Evolutionary conservation across 2,797 vertebrate species (phyloP).

Genomic region (Platalea minor): DNA sequence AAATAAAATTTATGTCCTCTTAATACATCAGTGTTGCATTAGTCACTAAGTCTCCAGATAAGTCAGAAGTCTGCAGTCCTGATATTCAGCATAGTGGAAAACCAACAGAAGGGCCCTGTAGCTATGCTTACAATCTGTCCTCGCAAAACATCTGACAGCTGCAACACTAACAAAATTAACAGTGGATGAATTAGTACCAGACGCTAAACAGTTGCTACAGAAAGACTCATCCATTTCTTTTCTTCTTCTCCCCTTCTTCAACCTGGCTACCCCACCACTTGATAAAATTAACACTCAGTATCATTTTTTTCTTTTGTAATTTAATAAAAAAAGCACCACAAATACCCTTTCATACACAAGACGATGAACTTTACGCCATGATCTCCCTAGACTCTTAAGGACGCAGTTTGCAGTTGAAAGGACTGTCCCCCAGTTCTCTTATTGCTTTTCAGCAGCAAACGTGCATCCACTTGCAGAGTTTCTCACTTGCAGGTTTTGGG

Average conservation of each 20-base stretch:
- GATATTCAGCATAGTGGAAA: slow-evolving; percentile 89
- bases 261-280: slow-evolving; percentile 47
- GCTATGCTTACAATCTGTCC: slow-evolving; percentile 91
- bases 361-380: neutral
- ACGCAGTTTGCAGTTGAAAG: neutral
- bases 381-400: neutral
- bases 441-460: neutral
- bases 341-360: neutral
- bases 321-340: neutral
- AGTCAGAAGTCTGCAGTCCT: slow-evolving; percentile 83
- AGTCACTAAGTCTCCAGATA: slow-evolving; percentile 76
- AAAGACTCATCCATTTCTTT: slow-evolving; percentile 63
- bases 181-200: slow-evolving; percentile 97
- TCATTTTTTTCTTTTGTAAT: neutral
- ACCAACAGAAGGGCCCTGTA: slow-evolving; percentile 91
- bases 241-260: slow-evolving; percentile 29
- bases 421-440: neutral
- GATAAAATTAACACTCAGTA: slow-evolving; percentile 13
- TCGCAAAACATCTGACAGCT: slow-evolving; percentile 87
- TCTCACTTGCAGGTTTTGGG: neutral
- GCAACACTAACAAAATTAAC: slow-evolving; percentile 95
- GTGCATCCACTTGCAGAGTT: neutral
- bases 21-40: slow-evolving; percentile 47
- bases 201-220: slow-evolving; percentile 80
- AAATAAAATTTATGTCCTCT: slow-evolving; percentile 54